Percentiles rank a stretch among this genome's conserved stretches.
These are phyloP conservation scores for Mycalesis mineus DNA, from an alignment of 2,888 invertebrate genomes.

Conservation along the genomic window DNA sequence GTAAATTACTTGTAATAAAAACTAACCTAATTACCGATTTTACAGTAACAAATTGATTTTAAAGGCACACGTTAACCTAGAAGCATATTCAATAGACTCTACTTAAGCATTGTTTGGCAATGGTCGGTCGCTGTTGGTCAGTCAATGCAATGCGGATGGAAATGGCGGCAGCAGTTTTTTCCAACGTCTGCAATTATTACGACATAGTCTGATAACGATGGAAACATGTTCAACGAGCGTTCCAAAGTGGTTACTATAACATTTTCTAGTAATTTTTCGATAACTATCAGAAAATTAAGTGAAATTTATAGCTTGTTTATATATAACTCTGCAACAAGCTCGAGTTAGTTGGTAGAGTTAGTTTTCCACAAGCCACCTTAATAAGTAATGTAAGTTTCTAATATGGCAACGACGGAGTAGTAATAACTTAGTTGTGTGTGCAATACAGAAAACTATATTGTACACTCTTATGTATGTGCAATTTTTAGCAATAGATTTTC, in stretches of 20 bases:
- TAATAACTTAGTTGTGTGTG: too few relatives aligned
- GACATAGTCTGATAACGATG: slow-evolving; percentile 70
- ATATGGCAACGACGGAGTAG: too few relatives aligned
- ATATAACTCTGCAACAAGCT: too few relatives aligned
- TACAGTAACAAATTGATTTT: background rate
- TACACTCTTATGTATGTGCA: too few relatives aligned
- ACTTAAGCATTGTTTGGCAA: slow-evolving; percentile 30
- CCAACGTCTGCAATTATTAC: slow-evolving; percentile 54
- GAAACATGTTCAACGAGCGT: slow-evolving; percentile 45
- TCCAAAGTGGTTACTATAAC: slow-evolving; percentile 17
- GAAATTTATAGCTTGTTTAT: slow-evolving; percentile 2
- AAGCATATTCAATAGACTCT: background rate
- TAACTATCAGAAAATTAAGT: slow-evolving; percentile 13
- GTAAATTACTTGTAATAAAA: background rate
- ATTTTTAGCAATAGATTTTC: too few relatives aligned
- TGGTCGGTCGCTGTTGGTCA: slow-evolving; percentile 34
- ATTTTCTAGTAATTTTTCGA: slow-evolving; percentile 20
- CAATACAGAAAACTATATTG: too few relatives aligned
- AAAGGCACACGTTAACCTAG: background rate
- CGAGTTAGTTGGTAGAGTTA: too few relatives aligned
- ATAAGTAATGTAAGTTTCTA: too few relatives aligned
- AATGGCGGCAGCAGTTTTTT: slow-evolving; percentile 48
- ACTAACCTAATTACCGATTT: background rate
- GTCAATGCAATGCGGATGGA: slow-evolving; percentile 51
- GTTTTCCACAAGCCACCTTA: too few relatives aligned